Evolutionary conservation across 2,797 vertebrate species (phyloP).

Genomic region (Anisognathus igniventris): DNA sequence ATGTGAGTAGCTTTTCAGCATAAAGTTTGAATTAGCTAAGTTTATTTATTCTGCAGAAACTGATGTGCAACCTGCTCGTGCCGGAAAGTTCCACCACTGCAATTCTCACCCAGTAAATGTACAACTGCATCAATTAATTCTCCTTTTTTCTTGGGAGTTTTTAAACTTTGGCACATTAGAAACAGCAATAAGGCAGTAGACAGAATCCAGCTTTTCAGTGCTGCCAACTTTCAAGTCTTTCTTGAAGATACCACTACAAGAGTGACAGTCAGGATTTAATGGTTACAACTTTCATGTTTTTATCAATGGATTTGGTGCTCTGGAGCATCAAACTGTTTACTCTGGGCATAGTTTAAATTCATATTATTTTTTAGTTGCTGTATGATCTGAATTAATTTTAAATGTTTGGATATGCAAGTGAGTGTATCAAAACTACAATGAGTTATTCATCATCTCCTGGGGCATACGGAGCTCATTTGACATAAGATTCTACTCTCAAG

Average conservation of each 20-base stretch:
- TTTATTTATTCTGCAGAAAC: background rate
- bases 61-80: background rate
- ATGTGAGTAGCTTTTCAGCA: background rate
- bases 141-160: background rate
- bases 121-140: background rate
- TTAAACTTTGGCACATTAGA: background rate
- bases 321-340: background rate
- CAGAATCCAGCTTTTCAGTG: background rate
- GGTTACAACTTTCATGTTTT: background rate
- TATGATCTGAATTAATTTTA: background rate
- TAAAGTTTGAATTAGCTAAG: background rate
- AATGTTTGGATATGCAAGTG: background rate
- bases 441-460: background rate
- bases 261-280: conserved; percentile 3
- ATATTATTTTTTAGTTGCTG: background rate
- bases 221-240: background rate
- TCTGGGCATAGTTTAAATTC: background rate
- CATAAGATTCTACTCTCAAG: background rate
- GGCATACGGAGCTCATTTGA: background rate
- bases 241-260: background rate
- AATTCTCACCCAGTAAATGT: background rate
- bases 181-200: conserved; percentile 26
- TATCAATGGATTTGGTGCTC: conserved; percentile 23
- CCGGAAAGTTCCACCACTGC: background rate
- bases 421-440: background rate